Evolutionary conservation across 2,113 vertebrate genomes (phyloP), one percentile per base, ranked within the genome.

Genomic region (Geococcyx californianus): DNA sequence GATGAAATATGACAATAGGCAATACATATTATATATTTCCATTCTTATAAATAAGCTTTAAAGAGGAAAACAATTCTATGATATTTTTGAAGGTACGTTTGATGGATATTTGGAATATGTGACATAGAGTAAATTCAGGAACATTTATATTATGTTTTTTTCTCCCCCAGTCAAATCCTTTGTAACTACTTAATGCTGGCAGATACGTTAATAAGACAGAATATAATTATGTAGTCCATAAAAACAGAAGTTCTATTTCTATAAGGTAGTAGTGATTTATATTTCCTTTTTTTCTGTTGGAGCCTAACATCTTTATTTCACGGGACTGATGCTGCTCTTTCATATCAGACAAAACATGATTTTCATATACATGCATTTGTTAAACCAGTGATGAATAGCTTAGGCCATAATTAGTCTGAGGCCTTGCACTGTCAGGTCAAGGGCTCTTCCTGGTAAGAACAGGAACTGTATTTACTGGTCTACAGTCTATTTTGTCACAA

Each of bases 321-420:
- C 18, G 55, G 16, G n/a, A 72, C 8, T 59, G 33, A 63, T 63
- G 19, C 3, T 68, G 6, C 9, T 76, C 3, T 45, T 83, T n/a
- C 42, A 3, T 40, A 21, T 34, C 84, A 52, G 21, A 70, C 13
- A 28, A 67, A 87, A 60, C 11, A 42, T 51, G 7, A 52, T 89
- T 84, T 44, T 7, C 13, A 29, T 68, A 68, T 29, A 42, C 21
- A 64, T 14, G 33, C 9, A 75, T 81, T 68, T 58, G 13, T 58
- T 54, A 21, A 91, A 70, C 13, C 51, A 49, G 29, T 0, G 0
- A 45, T 10, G 18, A 15, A 10, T 7, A 13, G 33, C 18, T 64
- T 21, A 29, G 38, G 21, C 29, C 51, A 26, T 6, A 9, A 33
- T 0, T 0, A 59, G 9, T 4, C 5, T 13, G 45, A 72, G 13